Conservation (phyloP, 2,113 vertebrate species). For the Lepus europaeus region DNA sequence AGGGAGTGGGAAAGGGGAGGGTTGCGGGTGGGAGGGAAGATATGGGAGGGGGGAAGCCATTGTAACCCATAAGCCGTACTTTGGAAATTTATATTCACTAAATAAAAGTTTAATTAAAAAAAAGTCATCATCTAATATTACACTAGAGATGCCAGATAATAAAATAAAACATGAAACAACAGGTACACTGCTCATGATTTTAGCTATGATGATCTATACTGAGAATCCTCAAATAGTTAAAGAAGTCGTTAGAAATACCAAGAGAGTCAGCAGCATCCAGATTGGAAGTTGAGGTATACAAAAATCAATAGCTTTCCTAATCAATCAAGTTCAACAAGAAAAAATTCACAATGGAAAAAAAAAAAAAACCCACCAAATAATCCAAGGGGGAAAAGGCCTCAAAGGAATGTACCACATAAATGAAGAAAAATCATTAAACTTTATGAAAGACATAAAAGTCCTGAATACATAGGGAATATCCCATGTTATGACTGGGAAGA, state of each 20-base stretch:
- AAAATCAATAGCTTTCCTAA: slow-evolving; percentile 42
- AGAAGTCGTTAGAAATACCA: background rate
- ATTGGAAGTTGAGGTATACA: background rate
- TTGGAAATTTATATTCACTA: too few relatives aligned
- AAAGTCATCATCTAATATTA: background rate
- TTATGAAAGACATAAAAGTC: slow-evolving; percentile 8
- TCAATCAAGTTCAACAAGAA: background rate
- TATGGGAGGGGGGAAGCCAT: too few relatives aligned
- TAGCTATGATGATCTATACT: background rate
- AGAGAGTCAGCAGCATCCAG: background rate
- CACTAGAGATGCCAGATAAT: background rate
- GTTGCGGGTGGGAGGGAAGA: too few relatives aligned
- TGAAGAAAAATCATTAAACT: slow-evolving; percentile 54
- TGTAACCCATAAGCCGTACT: too few relatives aligned
- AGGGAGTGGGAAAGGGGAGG: too few relatives aligned
- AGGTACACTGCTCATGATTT: background rate
- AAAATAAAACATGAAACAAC: slow-evolving; percentile 46
- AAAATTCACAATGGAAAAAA: background rate
- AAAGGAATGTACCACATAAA: background rate
- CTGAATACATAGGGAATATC: background rate
- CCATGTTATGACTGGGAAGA: slow-evolving; percentile 3
- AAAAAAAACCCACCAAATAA: slow-evolving; percentile 16
- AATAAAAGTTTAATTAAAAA: background rate
- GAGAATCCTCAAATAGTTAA: background rate
- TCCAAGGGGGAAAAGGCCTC: background rate